Base-by-base conservation (phyloP, 2,113 vertebrate species). In the Cyanoderma ruficeps region DNA sequence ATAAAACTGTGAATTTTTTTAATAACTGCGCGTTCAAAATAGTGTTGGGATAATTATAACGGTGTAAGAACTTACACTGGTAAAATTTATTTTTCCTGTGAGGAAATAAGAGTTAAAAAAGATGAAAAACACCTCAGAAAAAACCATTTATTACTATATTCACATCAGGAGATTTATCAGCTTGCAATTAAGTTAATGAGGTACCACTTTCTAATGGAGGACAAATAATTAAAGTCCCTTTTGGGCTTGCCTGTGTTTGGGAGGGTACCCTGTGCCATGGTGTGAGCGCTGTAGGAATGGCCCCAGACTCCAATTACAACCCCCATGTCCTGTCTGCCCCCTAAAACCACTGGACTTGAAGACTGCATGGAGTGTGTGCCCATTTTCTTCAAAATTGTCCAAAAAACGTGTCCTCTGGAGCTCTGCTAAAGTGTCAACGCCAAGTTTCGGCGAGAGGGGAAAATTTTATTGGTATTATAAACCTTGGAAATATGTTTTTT, bases 401-500 rank as follows among this genome's bases (percentile, higher is more conserved):
- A 23, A 60, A 60, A 57, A 50, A 53, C 74, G 27, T 7, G 47
- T 91, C 92, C 85, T 85, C 71, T 4, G 5, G 83, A 93, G 47
- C 53, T 71, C 75, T 71, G 49, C 59, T 64, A 52, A 49, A 77
- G 8, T 9, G 10, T 59, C 28, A 83, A 49, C 46, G 90, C 94
- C 80, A 97, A 85, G 44, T 94, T 90, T 89, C 8, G 20, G 41
- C 22, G 19, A 85, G 96, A 96, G 93, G 70, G 55, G 74, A 65
- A 65, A 83, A 86, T 70, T 95, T 96, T 87, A 96, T 69, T 95
- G 87, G 85, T 60, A 42, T 94, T 86, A 82, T 93, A 82, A 97
- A 92, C 71, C 87, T 65, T 67, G 89, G 91, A 89, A 97, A 96
- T 95, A 94, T 75, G 76, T n/a, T 94, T 96, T 95, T 92, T 94